phyloP scores from a whole-genome alignment of 2,888 invertebrate genomes.

The Allolobophora icterica region DNA sequence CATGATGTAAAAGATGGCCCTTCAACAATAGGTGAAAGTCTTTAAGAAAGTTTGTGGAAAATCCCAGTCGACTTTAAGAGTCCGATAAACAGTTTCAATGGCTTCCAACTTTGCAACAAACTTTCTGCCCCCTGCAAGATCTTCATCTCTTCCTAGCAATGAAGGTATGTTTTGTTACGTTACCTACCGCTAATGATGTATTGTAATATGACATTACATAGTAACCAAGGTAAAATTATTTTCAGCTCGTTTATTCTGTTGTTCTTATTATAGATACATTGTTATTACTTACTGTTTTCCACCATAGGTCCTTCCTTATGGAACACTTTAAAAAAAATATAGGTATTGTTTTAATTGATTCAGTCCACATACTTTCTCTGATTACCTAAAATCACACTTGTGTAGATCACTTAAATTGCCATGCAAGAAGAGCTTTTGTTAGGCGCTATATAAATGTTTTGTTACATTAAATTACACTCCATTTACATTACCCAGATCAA shows the following conservation, averaged over 20 bases:
- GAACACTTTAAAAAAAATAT: too few species aligned
- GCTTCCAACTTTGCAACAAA: constrained; percentile 3
- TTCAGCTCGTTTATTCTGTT: background rate
- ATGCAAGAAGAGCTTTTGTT: too few species aligned
- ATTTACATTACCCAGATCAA: too few species aligned
- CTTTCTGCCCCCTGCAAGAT: background rate
- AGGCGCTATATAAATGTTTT: too few species aligned
- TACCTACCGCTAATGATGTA: too few species aligned
- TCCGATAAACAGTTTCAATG: background rate
- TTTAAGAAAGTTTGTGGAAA: background rate
- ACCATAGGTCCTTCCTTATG: too few species aligned
- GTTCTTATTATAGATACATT: background rate
- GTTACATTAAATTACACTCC: too few species aligned
- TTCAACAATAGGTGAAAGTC: background rate
- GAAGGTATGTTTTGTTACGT: background rate
- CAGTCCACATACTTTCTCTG: too few species aligned
- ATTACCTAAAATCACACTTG: too few species aligned
- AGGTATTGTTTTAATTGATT: too few species aligned
- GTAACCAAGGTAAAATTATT: background rate
- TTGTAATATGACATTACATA: background rate
- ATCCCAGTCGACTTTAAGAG: background rate
- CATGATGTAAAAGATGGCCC: background rate
- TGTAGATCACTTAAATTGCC: too few species aligned
- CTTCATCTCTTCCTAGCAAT: background rate
- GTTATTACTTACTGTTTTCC: too few species aligned